Percentiles rank a stretch among this genome's conserved stretches.
phyloP scores from a whole-genome alignment of 2,888 invertebrate genomes.

The Cepaea hortensis region DNA sequence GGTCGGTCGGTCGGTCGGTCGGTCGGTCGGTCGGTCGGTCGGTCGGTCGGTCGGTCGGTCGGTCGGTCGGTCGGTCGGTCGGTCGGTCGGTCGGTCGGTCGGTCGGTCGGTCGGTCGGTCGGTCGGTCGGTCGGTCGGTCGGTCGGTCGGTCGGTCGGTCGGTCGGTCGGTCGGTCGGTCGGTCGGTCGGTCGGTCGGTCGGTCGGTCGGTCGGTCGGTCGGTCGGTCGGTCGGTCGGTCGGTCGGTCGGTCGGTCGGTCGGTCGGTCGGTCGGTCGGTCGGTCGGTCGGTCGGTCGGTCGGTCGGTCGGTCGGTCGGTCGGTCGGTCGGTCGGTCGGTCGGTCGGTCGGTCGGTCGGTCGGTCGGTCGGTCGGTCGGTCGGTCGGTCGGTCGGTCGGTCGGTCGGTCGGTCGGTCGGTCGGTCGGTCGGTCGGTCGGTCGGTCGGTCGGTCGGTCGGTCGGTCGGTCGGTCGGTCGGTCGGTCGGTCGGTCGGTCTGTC shows the following conservation, averaged over 20 bases:
- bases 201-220: background rate
- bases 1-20: no score
- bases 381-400: background rate
- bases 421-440: background rate
- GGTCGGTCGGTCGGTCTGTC: background rate
- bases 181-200: background rate
- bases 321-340: background rate
- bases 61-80: no score
- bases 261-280: background rate
- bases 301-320: background rate
- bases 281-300: no score
- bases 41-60: background rate
- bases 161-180: background rate
- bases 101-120: background rate
- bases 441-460: background rate
- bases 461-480: background rate
- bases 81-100: background rate
- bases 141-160: background rate
- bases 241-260: background rate
- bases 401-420: no score
- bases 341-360: no score
- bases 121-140: no score
- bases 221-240: no score
- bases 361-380: background rate
- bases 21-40: background rate